These are phyloP conservation scores for Hydractinia echinata DNA, from an alignment of 30 jellyfish, hydroid and myxozoan genomes.

Conservation along the genomic window DNA sequence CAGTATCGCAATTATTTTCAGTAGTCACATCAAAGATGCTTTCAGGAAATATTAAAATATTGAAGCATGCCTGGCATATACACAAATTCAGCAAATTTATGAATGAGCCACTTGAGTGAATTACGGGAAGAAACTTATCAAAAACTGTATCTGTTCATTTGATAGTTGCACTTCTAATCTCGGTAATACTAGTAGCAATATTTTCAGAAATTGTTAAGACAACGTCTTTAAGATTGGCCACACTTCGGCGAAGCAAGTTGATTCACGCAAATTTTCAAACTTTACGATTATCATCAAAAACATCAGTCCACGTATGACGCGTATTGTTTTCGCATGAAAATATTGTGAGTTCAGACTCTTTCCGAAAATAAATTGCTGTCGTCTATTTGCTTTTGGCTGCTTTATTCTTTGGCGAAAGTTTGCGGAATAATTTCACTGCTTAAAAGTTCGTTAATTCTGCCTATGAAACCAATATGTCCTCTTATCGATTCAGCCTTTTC, in stretches of 20 bases:
- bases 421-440: background rate
- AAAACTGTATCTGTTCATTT: background rate
- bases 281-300: no score
- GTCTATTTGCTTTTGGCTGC: background rate
- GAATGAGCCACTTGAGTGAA: background rate
- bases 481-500: background rate
- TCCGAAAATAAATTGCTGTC: background rate
- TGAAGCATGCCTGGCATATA: slow-evolving; percentile 10
- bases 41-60: background rate
- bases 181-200: background rate
- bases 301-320: slow-evolving; percentile 9
- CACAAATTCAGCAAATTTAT: slow-evolving; percentile 3
- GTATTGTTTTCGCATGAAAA: slow-evolving; percentile 6
- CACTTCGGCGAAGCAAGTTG: no score
- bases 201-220: background rate
- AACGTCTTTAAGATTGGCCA: no score
- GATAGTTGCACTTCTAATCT: background rate
- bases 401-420: background rate
- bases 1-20: background rate
- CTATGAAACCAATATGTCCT: background rate
- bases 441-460: background rate
- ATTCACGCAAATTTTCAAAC: no score
- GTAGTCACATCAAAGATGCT: background rate
- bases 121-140: background rate
- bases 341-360: background rate